phyloP scores from a whole-genome alignment of 2,888 invertebrate species.

The Eupithecia inturbata region DNA sequence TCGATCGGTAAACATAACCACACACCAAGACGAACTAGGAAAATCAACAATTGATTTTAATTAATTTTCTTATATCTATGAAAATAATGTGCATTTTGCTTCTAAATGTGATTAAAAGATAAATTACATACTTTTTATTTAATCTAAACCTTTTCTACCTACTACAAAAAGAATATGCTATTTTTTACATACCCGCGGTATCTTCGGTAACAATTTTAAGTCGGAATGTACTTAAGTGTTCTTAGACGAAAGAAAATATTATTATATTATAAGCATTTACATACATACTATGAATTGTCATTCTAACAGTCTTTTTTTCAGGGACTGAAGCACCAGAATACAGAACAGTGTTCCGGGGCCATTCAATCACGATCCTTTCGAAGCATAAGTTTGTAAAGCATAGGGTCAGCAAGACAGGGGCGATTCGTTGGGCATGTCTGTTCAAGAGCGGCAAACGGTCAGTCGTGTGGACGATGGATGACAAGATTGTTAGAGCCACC shows the following conservation, averaged over 20 bases:
- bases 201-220: not conserved
- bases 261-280: not conserved
- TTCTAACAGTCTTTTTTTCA: not conserved
- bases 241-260: not conserved
- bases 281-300: not conserved
- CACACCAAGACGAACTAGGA: not conserved
- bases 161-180: no score
- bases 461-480: slow-evolving; percentile 7
- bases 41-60: not conserved
- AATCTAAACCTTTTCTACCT: not conserved
- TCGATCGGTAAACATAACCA: not conserved
- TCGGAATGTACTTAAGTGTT: no score
- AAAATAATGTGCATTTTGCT: not conserved
- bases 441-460: slow-evolving; percentile 15
- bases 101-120: not conserved
- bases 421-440: slow-evolving; percentile 9
- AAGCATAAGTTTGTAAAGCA: slow-evolving; percentile 15
- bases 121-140: not conserved
- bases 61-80: not conserved
- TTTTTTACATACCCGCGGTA: not conserved
- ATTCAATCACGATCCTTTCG: slow-evolving; percentile 9
- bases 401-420: slow-evolving; percentile 5
- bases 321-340: not conserved
- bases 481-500: slow-evolving; percentile 9
- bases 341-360: slow-evolving; percentile 11